phyloP scores from a whole-genome alignment of 2,113 vertebrate genomes.

The Bucco capensis region DNA sequence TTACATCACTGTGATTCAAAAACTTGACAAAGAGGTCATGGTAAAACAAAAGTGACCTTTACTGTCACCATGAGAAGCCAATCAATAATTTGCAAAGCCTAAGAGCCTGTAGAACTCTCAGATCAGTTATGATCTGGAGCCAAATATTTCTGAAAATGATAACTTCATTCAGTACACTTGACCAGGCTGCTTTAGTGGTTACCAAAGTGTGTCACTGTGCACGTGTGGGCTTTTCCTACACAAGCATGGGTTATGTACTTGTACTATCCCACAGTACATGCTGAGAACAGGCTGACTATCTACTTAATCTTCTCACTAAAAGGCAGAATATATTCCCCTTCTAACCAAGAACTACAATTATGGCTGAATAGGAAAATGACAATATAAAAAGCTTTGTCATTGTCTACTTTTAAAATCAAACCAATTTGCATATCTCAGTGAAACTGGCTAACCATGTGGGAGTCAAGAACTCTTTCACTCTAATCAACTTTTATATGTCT shows the following conservation, averaged over 20 bases:
- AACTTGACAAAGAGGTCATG: background rate
- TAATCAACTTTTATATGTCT: no score
- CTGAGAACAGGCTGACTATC: background rate
- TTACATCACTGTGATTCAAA: background rate
- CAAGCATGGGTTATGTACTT: fast-evolving
- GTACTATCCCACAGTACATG: background rate
- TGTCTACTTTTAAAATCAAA: background rate
- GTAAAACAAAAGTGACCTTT: background rate
- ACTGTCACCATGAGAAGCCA: background rate
- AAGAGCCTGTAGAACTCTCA: background rate
- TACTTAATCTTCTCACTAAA: background rate
- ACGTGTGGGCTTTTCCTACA: background rate
- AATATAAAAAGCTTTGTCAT: background rate
- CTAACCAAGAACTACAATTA: background rate
- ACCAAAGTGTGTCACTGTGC: fast-evolving
- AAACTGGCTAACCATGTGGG: background rate
- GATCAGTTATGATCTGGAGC: background rate
- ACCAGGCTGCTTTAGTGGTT: background rate
- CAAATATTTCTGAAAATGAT: background rate
- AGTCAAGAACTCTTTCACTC: background rate
- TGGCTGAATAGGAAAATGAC: background rate
- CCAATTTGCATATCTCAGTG: background rate
- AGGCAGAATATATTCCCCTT: background rate
- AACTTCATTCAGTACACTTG: background rate
- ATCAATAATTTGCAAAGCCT: background rate